Evolutionary conservation across 2,797 vertebrate species (phyloP), one percentile per base, ranked within the genome.

Genomic region (Pelobates cultripes): DNA sequence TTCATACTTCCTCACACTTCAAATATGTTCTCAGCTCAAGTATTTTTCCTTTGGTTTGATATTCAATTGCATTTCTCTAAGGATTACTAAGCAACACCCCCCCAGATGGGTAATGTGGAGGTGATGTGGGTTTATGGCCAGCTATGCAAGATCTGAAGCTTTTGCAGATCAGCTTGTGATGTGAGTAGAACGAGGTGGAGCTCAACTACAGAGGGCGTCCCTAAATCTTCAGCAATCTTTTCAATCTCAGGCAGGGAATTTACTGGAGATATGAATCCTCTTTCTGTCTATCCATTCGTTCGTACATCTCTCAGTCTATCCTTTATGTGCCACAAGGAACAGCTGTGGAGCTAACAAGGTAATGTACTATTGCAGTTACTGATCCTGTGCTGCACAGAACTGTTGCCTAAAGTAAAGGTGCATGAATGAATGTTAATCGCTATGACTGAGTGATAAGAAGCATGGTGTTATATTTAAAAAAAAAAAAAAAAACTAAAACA

Each of bases 191-290:
- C 86, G 82, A 92, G 92, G 92, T 90, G 92, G 91, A 91, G 89
- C 92, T 90, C 28, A 43, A 88, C 91, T 91, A 88, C 87, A 87
- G 87, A 87, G 90, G 92, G 90, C 88, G 92, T 92, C 89, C 86
- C 90, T 88, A 85, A 80, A 42, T 63, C 78, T 80, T 78, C 85
- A 66, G 55, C 85, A 79, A 75, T 88, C 87, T 91, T 87, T 77
- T 61, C 87, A 86, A 73, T 88, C 43, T 73, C 85, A 86, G 84
- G 86, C 9, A 51, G 76, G 89, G 88, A 76, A 85, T 78, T 67
- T 80, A 75, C 85, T n/a, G 77, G 74, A 45, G 85, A 74, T 75
- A 47, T 81, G 84, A 55, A 76, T 57, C 44, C n/a, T 66, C 14
- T 70, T 51, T 61, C 17, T 53, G 69, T 64, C 69, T 70, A 45